Evolutionary conservation across 2,797 vertebrate species (phyloP), one percentile per base, ranked within the genome.

Genomic region (Anomalospiza imberbis): DNA sequence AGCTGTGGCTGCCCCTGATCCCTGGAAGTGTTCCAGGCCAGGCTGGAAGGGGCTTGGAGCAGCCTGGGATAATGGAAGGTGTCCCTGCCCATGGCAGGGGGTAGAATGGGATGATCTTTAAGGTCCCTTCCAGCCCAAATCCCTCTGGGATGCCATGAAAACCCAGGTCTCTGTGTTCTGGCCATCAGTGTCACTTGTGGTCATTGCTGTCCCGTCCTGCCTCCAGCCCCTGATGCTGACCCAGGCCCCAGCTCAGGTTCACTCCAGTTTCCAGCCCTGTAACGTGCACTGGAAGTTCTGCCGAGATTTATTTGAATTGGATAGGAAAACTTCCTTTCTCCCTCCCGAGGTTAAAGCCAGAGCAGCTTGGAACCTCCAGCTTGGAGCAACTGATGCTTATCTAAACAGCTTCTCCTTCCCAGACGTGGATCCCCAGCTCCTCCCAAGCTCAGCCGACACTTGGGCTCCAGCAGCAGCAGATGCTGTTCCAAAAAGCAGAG

Each of bases 391-490:
- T 42, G 34, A 85, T 87, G 21, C 85, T 84, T 45, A 81, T 76
- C 84, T 94, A 94, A 89, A 76, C 84, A 92, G 40, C 51, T 81
- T 38, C 77, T 84, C 55, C 89, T 70, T 93, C 84, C 71, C 60
- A 87, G 77, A 65, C 48, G 1, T 32, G 77, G 36, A 73, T 44
- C 77, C 77, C 60, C 82, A 73, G 75, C 82, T 92, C 89, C 87
- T 75, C 81, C 89, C 42, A 13, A 70, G 79, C 74, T 66, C 31
- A 24, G 87, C 74, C 1, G 0, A 28, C 42, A 4, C 36, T 48
- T n/a, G 65, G 89, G 86, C 75, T 95, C 89, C 88, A 68, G 80
- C 81, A 87, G 76, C 91, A 96, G 87, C 65, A 73, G 67, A 77
- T 45, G 40, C 66, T 58, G 38, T 66, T 93, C 89, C 91, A 89